Evolutionary conservation across 1,140 invertebrate species (phyloP), one percentile per base, ranked within the genome.

Genomic region (Euwallacea similis): DNA sequence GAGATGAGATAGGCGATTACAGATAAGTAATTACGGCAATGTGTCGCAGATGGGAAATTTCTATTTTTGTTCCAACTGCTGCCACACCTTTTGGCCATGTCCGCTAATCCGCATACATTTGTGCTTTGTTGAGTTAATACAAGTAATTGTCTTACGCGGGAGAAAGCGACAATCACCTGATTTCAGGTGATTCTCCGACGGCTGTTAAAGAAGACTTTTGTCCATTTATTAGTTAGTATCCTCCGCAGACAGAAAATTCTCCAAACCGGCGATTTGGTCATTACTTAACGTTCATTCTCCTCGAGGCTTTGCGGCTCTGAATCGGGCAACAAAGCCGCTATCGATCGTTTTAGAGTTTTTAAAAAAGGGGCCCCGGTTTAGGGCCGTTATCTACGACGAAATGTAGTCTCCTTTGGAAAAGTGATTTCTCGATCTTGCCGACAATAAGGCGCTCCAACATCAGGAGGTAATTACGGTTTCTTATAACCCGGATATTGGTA

Each of bases 251-350:
- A 15, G 21, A 16, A 58, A 53, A 53, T 15, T 41, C 21, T 21
- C 55, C n/a, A 15, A n/a, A 58, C 55, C 55, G 55, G 55, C 55
- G 55, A 58, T 58, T 58, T 58, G 55, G 13, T 58, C 55, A 58
- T 58, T 58, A 58, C 55, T 33, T 33, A 33, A 33, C 21, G 13
- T 13, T 50, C 46, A 50, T 50, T 50, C 46, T 50, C 13, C 46
- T 50, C 46, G 46, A 50, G 9, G 46, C 9, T 50, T 50, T 10
- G 46, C 9, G 46, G 46, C 9, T 13, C 46, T 50, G 46, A 50
- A 50, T 50, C 46, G 9, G 46, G 46, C 46, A 50, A 50, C 46
- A 50, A 50, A 50, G 46, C 46, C 46, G 46, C 46, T 50, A 50
- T 50, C 46, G 46, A 50, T 50, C 46, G 46, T 50, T 50, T 50